Evolutionary conservation across 2,797 vertebrate genomes (phyloP), one percentile per base, ranked within the genome.

Genomic region (Pseudocheirus occidentalis): DNA sequence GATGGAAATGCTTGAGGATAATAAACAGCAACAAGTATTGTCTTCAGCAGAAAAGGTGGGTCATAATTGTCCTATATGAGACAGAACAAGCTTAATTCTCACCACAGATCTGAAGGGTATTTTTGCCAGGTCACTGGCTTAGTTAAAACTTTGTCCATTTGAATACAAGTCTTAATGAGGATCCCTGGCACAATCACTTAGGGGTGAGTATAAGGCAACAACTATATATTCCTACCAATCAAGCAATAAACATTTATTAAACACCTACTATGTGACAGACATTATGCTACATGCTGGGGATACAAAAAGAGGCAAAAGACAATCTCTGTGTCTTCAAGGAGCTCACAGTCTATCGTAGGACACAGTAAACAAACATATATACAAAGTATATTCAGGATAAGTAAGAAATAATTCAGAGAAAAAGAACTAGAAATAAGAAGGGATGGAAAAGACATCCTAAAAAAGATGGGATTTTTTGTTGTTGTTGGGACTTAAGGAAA

Each of bases 81-180:
- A 81, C 6, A 81, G 40, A 46, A 62, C 7, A 91, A 55, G 29
- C 46, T 66, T 91, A n/a, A 92, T 94, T 91, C 92, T 97, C 94
- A 95, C 0, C 3, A 93, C 62, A 96, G 34, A 89, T 57, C 21
- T 53, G 90, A 97, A 95, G 24, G 5, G 28, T 94, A 50, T 90
- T 0, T 3, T 66, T 94, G 34, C 57, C 16, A 94, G 91, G 27
- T 73, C 92, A 62, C 27, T 52, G 1, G 18, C 34, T 55, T 87
- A 62, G 21, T 54, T 59, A 62, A 55, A 91, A 12, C 3, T 95
- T 93, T 11, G 31, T 96, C 29, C 0, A 0, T 92, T 93, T 90
- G 66, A 24, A 90, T 94, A 92, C 55, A 0, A 95, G 66, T 73
- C 90, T 31, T 55, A 94, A 91, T 0, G 0, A 97, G 62, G 56